Base-by-base conservation (phyloP, 2,888 invertebrate species). In the Crocallis elinguaria region DNA sequence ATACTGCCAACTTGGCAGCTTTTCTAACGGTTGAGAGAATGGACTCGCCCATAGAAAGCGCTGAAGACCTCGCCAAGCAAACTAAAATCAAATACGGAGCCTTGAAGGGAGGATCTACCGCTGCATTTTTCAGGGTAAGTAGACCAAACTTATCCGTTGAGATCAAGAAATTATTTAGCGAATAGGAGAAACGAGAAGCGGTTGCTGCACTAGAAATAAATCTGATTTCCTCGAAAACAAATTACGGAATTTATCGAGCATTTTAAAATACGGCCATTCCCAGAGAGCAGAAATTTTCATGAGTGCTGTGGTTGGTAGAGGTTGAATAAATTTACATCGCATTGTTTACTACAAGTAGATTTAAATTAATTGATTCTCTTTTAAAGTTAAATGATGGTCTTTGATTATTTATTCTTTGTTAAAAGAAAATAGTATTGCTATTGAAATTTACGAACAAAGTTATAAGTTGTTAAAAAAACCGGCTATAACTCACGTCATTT, bases 81-180 rank as follows among this genome's bases (percentile, higher is more conserved):
- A 98, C 97, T 0, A 97, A 97, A 84, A 99, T 99, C 69, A 98
- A 98, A 82, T 99, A 99, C 81, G 99, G 99, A 0, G 96, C 97
- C 4, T 86, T 98, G n/a, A 93, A 94, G 60, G 97, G 97, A 32
- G 99, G 99, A 41, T 97, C 98, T 0, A 99, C 99, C 0, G 96
- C 96, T 33, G 95, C 96, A 7, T 99, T 99, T 86, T 99, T 99
- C 80, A 94, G 96, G 92, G 99, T 98, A 88, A 88, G 87, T 59
- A n/a, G 3, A 12, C 0, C 6, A 3, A 25, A 25, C 5, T 2
- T 12, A n/a, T 23, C 8, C 1, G 8, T 3, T 19, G 19, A 19
- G 9, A 1, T n/a, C 41, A 33, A 23, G 12, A 9, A 37, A 49
- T 36, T 23, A 13, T 23, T 9, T 30, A 30, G 7, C n/a, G 39